These are phyloP conservation scores for Penaeus japonicus DNA, from an alignment of 1,140 invertebrate genomes.

Conservation along the genomic window DNA sequence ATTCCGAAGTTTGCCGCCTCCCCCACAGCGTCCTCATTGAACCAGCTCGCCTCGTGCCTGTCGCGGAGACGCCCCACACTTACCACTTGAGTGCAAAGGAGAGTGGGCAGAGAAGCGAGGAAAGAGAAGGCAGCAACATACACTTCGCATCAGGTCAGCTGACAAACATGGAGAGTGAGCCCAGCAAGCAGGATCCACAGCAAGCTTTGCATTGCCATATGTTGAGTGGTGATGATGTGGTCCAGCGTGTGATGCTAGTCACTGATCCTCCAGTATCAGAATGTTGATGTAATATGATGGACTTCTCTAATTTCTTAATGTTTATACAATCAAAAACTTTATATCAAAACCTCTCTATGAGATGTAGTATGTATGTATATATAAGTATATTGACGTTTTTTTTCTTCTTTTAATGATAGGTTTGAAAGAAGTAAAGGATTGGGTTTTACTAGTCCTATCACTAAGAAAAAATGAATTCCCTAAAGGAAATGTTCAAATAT, in stretches of 20 bases:
- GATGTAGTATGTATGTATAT: too few species aligned
- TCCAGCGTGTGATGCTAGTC: constrained; percentile 17
- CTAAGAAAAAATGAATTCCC: too few species aligned
- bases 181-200: not conserved
- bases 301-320: too few species aligned
- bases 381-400: too few species aligned
- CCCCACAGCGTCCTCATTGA: not conserved
- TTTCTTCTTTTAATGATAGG: too few species aligned
- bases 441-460: too few species aligned
- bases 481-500: too few species aligned
- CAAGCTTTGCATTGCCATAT: not conserved
- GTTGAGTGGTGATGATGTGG: constrained; percentile 11
- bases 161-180: not conserved
- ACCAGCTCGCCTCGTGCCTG: not conserved
- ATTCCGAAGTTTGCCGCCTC: not conserved
- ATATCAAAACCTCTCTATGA: too few species aligned
- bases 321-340: too few species aligned
- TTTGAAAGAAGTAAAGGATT: too few species aligned
- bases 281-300: too few species aligned
- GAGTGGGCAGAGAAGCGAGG: not conserved
- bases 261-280: not conserved
- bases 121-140: not conserved
- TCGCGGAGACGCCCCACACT: not conserved
- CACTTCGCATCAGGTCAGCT: not conserved
- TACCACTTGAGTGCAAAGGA: constrained; percentile 8